These are phyloP conservation scores for Natator depressus DNA, from an alignment of 2,113 vertebrate species.

Conservation along the genomic window DNA sequence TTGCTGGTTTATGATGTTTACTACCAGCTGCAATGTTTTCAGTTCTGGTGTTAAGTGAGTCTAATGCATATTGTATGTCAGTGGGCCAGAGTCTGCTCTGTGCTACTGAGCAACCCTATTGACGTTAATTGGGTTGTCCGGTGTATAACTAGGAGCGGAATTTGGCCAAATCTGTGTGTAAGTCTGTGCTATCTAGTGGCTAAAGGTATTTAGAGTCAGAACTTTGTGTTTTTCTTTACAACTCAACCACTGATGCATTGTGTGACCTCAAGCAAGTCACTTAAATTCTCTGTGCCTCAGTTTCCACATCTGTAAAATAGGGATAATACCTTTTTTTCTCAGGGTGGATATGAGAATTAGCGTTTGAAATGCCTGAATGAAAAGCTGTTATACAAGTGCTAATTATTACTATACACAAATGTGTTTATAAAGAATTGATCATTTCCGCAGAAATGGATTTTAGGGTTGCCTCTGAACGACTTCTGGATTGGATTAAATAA, in stretches of 20 bases:
- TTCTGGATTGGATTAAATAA: conserved; percentile 38
- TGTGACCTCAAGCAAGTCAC: background rate
- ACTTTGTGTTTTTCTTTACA: background rate
- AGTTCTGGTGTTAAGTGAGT: background rate
- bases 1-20: conserved; percentile 15
- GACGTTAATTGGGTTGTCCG: background rate
- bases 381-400: background rate
- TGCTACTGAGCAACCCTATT: rapidly evolving
- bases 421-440: background rate
- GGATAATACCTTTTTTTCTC: background rate
- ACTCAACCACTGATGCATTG: too few relatives aligned
- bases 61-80: rapidly evolving
- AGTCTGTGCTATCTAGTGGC: rapidly evolving
- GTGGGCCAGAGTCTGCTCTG: background rate
- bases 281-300: background rate
- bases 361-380: conserved; percentile 4
- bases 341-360: background rate
- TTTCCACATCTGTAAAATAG: background rate
- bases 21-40: background rate
- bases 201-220: background rate
- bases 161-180: rapidly evolving
- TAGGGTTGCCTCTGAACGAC: background rate
- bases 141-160: background rate
- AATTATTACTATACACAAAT: background rate
- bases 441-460: conserved; percentile 11